phyloP scores from a whole-genome alignment of 2,113 vertebrate species.

The Paralichthys olivaceus region DNA sequence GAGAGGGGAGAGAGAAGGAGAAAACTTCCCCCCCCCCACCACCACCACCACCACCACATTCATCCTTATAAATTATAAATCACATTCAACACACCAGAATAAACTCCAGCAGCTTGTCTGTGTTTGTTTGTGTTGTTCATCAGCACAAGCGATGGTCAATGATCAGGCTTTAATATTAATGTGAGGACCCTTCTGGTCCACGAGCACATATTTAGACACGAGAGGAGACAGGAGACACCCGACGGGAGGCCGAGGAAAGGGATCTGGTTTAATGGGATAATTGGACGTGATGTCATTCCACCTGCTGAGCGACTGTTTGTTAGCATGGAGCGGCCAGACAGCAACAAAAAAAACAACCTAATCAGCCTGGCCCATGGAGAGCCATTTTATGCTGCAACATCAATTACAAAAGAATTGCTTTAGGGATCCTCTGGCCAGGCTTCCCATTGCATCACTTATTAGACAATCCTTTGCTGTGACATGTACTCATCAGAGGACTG shows the following conservation, averaged over 20 bases:
- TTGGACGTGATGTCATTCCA: conserved; percentile 71
- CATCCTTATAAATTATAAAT: conserved; percentile 34
- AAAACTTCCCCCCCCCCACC: background rate
- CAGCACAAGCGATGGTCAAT: conserved; percentile 19
- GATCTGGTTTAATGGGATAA: conserved; percentile 64
- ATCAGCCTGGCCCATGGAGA: conserved; percentile 73
- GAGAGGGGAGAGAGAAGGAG: background rate
- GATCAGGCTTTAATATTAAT: conserved; percentile 28
- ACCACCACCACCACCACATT: background rate
- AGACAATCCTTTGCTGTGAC: conserved; percentile 75
- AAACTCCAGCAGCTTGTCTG: conserved; percentile 9
- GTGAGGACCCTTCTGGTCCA: background rate
- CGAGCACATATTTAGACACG: conserved; percentile 18
- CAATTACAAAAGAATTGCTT: conserved; percentile 82
- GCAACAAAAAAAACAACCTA: conserved; percentile 67
- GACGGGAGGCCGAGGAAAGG: conserved; percentile 1
- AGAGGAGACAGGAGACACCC: conserved; percentile 27
- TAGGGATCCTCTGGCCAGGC: conserved; percentile 69
- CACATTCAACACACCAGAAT: conserved; percentile 4
- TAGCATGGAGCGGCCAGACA: conserved; percentile 42
- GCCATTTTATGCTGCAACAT: conserved; percentile 75
- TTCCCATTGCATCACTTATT: conserved; percentile 77
- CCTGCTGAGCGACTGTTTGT: conserved; percentile 64
- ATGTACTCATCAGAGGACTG: conserved; percentile 78
- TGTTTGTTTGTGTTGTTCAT: conserved; percentile 35